Base-by-base conservation (phyloP, 1,140 invertebrate genomes). In the Anadara kagoshimensis region DNA sequence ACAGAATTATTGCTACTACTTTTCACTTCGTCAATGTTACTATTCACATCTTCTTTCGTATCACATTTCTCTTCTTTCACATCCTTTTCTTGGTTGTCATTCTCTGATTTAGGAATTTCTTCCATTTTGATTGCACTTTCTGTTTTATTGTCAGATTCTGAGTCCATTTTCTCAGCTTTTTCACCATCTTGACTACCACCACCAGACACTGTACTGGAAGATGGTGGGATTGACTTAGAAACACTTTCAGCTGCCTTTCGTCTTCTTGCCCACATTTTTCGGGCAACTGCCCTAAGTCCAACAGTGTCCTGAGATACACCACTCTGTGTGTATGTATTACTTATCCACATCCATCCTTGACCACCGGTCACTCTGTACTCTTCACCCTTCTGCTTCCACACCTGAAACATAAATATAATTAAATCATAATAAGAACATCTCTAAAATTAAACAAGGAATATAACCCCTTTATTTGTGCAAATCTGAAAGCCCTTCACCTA, bases 331-430 rank as follows among this genome's bases (percentile, higher is more conserved):
- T 84, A 54, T 5, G 84, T 84, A 20, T 66, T 43, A 0, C 95
- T 94, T 41, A 96, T 90, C 97, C 97, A 99, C 16, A 94, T 86
- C 97, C 97, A 99, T 10, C 97, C 97, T 93, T 96, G 97, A 81
- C 96, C 94, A 0, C 96, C 96, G 83, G 97, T 96, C 26, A 98
- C 93, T 78, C 98, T 91, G 87, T 98, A 99, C 85, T 99, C 97
- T 89, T 99, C 98, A 8, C 97, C 98, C 90, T 97, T 98, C 90
- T 98, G 96, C 86, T 99, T 99, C 95, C 95, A 89, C 16, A 89
- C 85, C 88, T 89, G 67, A 12, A 75, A 12, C 41, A 61, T 22
- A 43, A 20, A 26, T 22, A 51, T 1, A 41, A 7, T 45, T 10
- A 62, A 36, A 36, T 36, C 7, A 36, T 36, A 36, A 7, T 7